phyloP scores from a whole-genome alignment of 2,797 vertebrate genomes.

The Rhinella marina region DNA sequence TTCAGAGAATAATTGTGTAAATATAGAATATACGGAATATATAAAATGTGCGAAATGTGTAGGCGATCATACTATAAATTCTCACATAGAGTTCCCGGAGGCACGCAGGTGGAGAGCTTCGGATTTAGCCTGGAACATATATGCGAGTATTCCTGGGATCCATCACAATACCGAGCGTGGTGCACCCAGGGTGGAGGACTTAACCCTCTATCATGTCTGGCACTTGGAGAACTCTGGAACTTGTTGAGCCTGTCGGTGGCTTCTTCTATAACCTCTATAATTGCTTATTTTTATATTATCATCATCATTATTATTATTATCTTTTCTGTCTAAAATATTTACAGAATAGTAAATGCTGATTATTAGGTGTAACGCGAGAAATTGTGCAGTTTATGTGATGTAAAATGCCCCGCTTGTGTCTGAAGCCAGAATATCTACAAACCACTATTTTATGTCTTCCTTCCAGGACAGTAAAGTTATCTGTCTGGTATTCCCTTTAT shows the following conservation, averaged over 20 bases:
- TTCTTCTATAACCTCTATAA: too few species aligned
- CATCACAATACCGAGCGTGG: conserved; percentile 7
- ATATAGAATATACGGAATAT: background rate
- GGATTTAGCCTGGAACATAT: background rate
- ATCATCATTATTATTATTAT: background rate
- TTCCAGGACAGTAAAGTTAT: background rate
- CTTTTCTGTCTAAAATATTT: background rate
- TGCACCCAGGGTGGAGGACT: background rate
- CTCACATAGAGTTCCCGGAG: background rate
- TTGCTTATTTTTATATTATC: background rate
- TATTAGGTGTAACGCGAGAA: background rate
- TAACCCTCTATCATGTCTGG: background rate
- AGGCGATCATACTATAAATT: background rate
- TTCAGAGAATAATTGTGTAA: too few species aligned
- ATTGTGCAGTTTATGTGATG: too few species aligned
- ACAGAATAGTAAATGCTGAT: background rate
- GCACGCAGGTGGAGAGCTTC: background rate
- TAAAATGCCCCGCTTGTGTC: too few species aligned
- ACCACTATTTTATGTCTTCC: background rate
- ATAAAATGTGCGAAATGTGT: background rate
- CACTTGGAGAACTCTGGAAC: background rate
- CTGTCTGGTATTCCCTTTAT: conserved; percentile 11
- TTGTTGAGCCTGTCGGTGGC: background rate
- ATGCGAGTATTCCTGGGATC: background rate
- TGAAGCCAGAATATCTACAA: background rate